Conservation (phyloP, 2,113 vertebrate species). For the Phaetusa simplex region DNA sequence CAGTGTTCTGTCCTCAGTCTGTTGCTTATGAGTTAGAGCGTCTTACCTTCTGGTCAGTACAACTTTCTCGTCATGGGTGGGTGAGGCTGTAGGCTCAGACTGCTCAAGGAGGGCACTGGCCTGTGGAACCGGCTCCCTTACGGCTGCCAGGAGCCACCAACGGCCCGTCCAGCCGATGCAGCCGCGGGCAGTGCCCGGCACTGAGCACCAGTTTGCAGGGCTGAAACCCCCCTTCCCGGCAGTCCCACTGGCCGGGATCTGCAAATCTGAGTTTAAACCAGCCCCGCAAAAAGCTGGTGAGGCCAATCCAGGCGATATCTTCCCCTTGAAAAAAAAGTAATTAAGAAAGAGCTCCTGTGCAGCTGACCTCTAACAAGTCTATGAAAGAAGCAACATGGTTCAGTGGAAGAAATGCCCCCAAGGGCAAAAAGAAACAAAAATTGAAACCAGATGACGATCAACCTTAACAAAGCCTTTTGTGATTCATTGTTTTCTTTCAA, state of each 20-base stretch:
- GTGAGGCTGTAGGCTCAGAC: rapidly evolving
- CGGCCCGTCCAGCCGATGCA: rapidly evolving
- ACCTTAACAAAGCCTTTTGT: constrained; percentile 71
- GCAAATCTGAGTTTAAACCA: not conserved
- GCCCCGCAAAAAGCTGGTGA: not conserved
- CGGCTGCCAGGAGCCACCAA: not conserved
- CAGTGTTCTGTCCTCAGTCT: not conserved
- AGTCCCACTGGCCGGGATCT: not conserved
- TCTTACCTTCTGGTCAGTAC: not conserved
- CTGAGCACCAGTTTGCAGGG: not conserved
- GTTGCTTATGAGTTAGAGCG: not conserved
- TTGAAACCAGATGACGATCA: constrained; percentile 52
- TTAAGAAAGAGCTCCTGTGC: not conserved
- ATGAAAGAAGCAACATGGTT: constrained; percentile 52
- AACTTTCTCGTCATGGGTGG: rapidly evolving
- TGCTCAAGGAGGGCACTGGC: not conserved
- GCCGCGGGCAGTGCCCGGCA: rapidly evolving
- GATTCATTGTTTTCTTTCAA: constrained; percentile 73
- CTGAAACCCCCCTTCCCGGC: not conserved
- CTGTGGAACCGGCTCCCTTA: not conserved
- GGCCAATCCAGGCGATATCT: not conserved
- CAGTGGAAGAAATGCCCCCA: constrained; percentile 38
- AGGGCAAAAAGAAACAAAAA: constrained; percentile 62
- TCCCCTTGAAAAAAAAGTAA: not conserved
- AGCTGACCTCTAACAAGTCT: not conserved